Conservation (phyloP, 2,888 invertebrate species). For the Tetranychus piercei region DNA sequence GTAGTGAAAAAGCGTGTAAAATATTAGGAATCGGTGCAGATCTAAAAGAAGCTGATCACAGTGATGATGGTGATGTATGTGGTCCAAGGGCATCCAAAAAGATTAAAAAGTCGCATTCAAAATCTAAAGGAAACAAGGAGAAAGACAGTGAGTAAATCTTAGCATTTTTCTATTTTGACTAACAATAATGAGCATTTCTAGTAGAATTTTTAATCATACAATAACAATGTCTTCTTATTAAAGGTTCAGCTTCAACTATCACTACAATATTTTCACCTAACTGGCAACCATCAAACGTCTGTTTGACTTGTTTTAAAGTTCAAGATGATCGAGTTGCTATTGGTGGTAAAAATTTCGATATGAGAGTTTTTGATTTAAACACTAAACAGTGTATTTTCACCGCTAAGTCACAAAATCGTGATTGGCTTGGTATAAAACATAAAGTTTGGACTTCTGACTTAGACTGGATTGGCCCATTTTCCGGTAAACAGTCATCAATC, state of each 20-base stretch:
- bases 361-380: conserved; percentile 21
- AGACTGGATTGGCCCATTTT: conserved; percentile 18
- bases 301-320: conserved; percentile 19
- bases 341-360: conserved; percentile 21
- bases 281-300: conserved; percentile 8
- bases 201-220: not conserved
- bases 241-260: conserved; percentile 3
- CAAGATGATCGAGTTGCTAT: conserved; percentile 19
- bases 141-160: not conserved
- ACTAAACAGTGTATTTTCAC: conserved; percentile 20
- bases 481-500: not conserved
- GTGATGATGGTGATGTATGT: not conserved
- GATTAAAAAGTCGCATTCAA: conserved; percentile 6
- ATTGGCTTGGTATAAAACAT: conserved; percentile 20
- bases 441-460: conserved; percentile 18
- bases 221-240: not conserved
- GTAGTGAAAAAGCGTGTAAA: conserved; percentile 20
- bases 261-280: conserved; percentile 12
- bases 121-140: not conserved
- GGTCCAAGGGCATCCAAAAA: not conserved
- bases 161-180: not conserved
- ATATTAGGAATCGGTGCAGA: conserved; percentile 20
- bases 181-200: not conserved
- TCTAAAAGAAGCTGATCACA: not conserved
- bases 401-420: conserved; percentile 17